A percentile compares a stretch with the other conserved stretches of the same genome.
phyloP scores from a whole-genome alignment of 2,113 vertebrate genomes.

The Corynorhinus townsendii region DNA sequence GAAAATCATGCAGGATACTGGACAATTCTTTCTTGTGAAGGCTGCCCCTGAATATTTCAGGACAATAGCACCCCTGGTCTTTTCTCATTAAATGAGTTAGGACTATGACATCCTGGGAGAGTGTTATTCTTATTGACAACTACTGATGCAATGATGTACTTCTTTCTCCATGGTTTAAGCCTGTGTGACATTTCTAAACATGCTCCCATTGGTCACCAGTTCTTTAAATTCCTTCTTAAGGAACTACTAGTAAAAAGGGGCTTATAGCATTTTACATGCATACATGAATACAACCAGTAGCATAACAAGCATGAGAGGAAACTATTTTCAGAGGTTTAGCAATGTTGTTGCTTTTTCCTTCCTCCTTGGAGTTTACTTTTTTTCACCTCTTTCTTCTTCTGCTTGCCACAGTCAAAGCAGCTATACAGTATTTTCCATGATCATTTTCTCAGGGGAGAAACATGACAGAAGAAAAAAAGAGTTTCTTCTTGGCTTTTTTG shows the following conservation, averaged over 20 bases:
- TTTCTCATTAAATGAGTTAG: background rate
- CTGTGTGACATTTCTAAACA: background rate
- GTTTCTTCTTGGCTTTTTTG: background rate
- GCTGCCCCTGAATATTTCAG: background rate
- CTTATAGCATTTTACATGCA: background rate
- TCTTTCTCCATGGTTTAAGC: background rate
- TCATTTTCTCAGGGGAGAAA: background rate
- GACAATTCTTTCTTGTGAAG: background rate
- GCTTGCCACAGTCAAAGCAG: background rate
- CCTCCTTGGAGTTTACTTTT: background rate
- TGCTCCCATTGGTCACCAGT: background rate
- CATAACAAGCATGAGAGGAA: background rate
- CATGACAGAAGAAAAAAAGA: background rate
- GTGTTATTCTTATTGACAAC: background rate
- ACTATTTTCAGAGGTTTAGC: background rate
- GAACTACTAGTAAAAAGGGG: background rate
- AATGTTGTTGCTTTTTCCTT: background rate
- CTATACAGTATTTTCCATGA: background rate
- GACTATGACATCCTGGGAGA: background rate
- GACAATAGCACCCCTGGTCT: background rate
- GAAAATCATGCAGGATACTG: background rate
- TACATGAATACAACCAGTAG: background rate
- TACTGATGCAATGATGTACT: background rate
- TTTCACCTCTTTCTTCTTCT: background rate
- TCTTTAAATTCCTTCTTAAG: background rate